phyloP scores from a whole-genome alignment of 2,797 vertebrate species.

The Stomatorhinus walkeri region DNA sequence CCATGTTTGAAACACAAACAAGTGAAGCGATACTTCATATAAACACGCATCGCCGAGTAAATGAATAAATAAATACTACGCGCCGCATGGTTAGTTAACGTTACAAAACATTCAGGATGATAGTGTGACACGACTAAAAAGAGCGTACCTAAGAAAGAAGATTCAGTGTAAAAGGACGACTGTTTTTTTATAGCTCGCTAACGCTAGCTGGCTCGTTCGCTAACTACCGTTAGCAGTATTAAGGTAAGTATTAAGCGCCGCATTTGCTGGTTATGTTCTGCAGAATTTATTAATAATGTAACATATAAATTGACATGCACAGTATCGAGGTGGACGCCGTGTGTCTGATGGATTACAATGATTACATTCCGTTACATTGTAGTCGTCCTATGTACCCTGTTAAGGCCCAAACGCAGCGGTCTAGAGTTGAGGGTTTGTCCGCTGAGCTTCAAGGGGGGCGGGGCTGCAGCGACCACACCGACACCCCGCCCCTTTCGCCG shows the following conservation, averaged over 20 bases:
- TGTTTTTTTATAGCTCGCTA: conserved; percentile 25
- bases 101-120: neutral
- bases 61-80: conserved; percentile 12
- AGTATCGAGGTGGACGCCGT: neutral
- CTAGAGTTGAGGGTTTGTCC: conserved; percentile 36
- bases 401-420: conserved; percentile 29
- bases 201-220: conserved; percentile 33
- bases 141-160: conserved; percentile 4
- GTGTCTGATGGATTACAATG: neutral
- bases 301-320: neutral
- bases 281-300: neutral
- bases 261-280: conserved; percentile 3
- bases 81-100: neutral
- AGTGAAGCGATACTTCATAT: conserved; percentile 32
- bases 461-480: neutral
- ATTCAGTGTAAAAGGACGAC: conserved; percentile 21
- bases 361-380: neutral
- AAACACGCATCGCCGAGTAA: conserved; percentile 28
- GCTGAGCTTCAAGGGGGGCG: conserved; percentile 47
- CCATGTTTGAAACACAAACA: conserved; percentile 65
- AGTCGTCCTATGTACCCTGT: conserved; percentile 14
- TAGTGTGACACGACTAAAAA: neutral
- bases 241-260: conserved; percentile 11
- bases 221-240: conserved; percentile 15
- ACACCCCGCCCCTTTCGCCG: neutral